phyloP scores from a whole-genome alignment of 2,113 vertebrate genomes.

The Callipepla squamata region DNA sequence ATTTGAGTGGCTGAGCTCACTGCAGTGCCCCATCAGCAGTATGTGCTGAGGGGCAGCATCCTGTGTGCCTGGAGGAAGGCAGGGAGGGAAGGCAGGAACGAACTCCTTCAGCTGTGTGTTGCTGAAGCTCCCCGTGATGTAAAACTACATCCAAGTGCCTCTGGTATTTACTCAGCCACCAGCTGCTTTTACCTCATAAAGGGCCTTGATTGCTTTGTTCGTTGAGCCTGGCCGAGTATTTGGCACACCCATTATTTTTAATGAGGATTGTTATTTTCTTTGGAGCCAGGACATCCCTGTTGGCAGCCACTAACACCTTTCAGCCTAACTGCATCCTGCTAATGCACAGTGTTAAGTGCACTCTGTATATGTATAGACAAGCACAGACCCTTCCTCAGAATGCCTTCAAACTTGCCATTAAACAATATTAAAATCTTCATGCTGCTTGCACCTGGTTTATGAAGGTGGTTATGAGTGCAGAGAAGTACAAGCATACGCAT shows the following conservation, averaged over 20 bases:
- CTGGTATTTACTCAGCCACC: slow-evolving; percentile 52
- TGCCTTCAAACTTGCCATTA: neutral
- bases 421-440: neutral
- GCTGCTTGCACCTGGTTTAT: neutral
- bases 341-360: rapidly evolving
- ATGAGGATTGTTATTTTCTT: slow-evolving; percentile 29
- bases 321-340: neutral
- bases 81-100: neutral
- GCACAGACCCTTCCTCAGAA: neutral
- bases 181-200: slow-evolving; percentile 67
- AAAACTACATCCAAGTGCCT: slow-evolving; percentile 16
- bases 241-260: slow-evolving; percentile 60
- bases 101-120: neutral
- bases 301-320: slow-evolving; percentile 25
- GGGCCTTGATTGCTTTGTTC: slow-evolving; percentile 54
- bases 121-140: neutral
- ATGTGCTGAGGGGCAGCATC: neutral
- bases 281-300: slow-evolving; percentile 35
- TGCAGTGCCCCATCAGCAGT: neutral
- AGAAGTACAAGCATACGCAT: neutral
- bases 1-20: neutral
- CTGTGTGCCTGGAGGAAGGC: neutral
- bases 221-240: neutral
- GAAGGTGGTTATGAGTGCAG: neutral
- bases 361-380: rapidly evolving